Evolutionary conservation across 2,888 invertebrate species (phyloP).

Genomic region (Vanessa cardui): DNA sequence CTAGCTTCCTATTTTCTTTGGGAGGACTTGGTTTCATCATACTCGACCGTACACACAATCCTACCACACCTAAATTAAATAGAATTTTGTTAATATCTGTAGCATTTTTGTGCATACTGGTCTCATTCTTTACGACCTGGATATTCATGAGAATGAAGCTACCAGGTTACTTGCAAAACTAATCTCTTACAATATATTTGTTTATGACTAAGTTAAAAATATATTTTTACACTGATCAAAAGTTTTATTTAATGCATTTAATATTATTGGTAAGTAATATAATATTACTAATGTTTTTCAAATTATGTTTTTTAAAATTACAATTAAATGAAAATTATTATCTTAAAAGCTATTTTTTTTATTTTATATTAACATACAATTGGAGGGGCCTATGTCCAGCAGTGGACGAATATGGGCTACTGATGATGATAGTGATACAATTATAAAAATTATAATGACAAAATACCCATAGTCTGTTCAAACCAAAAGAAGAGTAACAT

Average conservation of each 20-base stretch:
- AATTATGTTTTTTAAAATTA: neutral
- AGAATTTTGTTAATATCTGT: slow-evolving; percentile 94
- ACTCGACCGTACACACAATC: slow-evolving; percentile 96
- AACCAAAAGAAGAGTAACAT: too few relatives aligned
- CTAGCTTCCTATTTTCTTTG: slow-evolving; percentile 97
- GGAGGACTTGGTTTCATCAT: slow-evolving; percentile 98
- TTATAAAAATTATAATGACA: too few relatives aligned
- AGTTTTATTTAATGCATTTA: slow-evolving; percentile 12
- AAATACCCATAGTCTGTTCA: too few relatives aligned
- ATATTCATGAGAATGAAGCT: slow-evolving; percentile 99
- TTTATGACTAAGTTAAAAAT: slow-evolving; percentile 34
- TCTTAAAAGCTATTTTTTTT: neutral
- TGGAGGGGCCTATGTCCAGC: too few relatives aligned
- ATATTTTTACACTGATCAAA: slow-evolving; percentile 28
- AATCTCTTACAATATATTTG: slow-evolving; percentile 45
- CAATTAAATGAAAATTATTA: slow-evolving; percentile 2
- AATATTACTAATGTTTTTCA: neutral
- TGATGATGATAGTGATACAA: too few relatives aligned
- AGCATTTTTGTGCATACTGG: slow-evolving; percentile 94
- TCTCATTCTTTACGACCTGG: slow-evolving; percentile 98
- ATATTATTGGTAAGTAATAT: neutral
- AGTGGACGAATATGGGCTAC: too few relatives aligned
- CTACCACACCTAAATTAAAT: slow-evolving; percentile 94
- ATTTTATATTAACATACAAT: too few relatives aligned
- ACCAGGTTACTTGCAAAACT: slow-evolving; percentile 90